These are phyloP conservation scores for Urocolius indicus DNA, from an alignment of 2,113 vertebrate species.

Conservation along the genomic window DNA sequence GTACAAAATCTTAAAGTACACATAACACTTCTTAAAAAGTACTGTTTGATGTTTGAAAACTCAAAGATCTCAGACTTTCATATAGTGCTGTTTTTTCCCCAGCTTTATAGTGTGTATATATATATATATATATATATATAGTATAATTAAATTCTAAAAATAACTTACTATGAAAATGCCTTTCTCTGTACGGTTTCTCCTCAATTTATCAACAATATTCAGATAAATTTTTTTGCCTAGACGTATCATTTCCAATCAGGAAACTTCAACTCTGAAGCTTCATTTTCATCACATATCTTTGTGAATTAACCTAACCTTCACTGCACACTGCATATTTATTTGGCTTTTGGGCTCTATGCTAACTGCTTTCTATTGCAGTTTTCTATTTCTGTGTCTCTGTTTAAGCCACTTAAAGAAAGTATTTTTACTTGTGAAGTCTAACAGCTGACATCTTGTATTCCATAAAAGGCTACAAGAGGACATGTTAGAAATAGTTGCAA, in stretches of 20 bases:
- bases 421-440: not conserved
- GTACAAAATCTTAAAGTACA: not conserved
- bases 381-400: not conserved
- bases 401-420: not conserved
- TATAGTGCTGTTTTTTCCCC: not conserved
- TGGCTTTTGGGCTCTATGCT: not conserved
- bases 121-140: no score
- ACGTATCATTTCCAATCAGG: not conserved
- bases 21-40: not conserved
- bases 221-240: not conserved
- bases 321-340: not conserved
- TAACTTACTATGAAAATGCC: not conserved
- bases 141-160: not conserved
- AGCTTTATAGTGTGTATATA: not conserved
- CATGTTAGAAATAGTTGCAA: not conserved
- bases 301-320: not conserved
- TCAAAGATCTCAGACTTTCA: not conserved
- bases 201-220: not conserved
- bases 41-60: not conserved
- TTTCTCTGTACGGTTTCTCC: not conserved
- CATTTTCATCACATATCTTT: not conserved
- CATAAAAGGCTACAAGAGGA: not conserved
- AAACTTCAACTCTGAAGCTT: not conserved
- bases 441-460: not conserved
- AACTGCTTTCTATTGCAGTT: not conserved